Base-by-base conservation (phyloP, 2,888 invertebrate genomes). In the Abrostola tripartita region DNA sequence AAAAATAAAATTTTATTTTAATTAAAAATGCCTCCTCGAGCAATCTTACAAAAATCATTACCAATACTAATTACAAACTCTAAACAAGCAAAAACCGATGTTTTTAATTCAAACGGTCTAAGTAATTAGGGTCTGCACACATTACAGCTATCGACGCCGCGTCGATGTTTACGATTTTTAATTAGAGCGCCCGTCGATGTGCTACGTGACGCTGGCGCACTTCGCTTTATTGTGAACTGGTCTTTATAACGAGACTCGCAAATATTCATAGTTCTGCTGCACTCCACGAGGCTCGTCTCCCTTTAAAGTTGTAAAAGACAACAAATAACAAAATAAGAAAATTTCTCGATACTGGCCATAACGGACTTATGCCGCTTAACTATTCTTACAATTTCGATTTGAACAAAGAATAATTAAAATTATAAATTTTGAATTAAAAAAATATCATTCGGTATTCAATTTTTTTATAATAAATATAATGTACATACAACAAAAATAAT, bases 141-240 rank as follows among this genome's bases (percentile, higher is more conserved):
- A 81, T 79, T 79, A 81, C 65, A 57, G 68, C 68, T 63, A 79
- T 81, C 72, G 72, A 56, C 69, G 65, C 63, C 65, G 61, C 74
- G 76, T 61, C 66, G 60, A 85, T 85, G 84, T 89, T 89, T 88
- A 89, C 88, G 83, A 83, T 85, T 89, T 89, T 89, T 89, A 89
- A 89, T 89, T 89, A 89, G 87, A 85, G 81, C 79, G 62, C 68
- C 41, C 64, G 56, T 75, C 73, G 78, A 68, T 71, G 68, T 57
- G 24, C 61, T 76, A 79, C 79, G 81, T 79, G 79, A 81, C 58
- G 65, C 54, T 42, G 52, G 67, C 63, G 62, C 66, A 70, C 62
- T 71, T 54, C 68, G 47, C 65, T 74, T 58, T 69, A 70, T 79
- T 74, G 78, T 78, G 63, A 47, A 54, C 63, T 68, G 62, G 64